phyloP scores from a whole-genome alignment of 2,888 invertebrate genomes.

The Teleogryllus oceanicus region DNA sequence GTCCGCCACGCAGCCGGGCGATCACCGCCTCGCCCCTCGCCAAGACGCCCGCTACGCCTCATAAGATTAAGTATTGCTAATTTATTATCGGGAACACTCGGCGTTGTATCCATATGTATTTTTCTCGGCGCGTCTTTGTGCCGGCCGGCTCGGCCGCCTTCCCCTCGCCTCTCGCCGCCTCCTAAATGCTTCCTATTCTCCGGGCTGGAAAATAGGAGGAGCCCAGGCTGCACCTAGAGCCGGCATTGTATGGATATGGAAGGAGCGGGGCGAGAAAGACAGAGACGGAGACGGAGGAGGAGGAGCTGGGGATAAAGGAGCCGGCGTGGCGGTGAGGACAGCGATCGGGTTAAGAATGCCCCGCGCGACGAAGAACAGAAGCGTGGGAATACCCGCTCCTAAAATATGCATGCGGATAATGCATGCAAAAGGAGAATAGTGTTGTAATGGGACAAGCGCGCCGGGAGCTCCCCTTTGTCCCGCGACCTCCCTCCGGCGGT shows the following conservation, averaged over 20 bases:
- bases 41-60: conserved; percentile 21
- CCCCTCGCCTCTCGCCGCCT: neutral
- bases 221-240: neutral
- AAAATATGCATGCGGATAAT: conserved; percentile 30
- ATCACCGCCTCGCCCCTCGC: too few species aligned
- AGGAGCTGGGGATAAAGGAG: neutral
- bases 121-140: conserved; percentile 12
- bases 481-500: neutral
- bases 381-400: conserved; percentile 28
- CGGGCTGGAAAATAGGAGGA: conserved; percentile 4
- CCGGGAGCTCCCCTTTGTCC: conserved; percentile 22
- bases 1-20: too few species aligned
- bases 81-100: conserved; percentile 32
- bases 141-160: neutral
- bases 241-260: conserved; percentile 20
- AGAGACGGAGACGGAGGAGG: neutral
- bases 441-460: conserved; percentile 18
- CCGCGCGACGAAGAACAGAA: neutral
- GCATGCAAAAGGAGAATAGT: conserved; percentile 26
- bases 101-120: neutral
- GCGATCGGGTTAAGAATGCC: neutral
- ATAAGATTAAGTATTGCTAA: conserved; percentile 35
- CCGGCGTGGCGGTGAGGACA: neutral
- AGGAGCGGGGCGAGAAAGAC: neutral
- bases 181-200: conserved; percentile 24